A percentile compares a stretch with the other conserved stretches of the same genome.
Evolutionary conservation across 30 jellyfish, hydroid and myxozoan genomes (phyloP).

Genomic region (Nemopilema nomurai): DNA sequence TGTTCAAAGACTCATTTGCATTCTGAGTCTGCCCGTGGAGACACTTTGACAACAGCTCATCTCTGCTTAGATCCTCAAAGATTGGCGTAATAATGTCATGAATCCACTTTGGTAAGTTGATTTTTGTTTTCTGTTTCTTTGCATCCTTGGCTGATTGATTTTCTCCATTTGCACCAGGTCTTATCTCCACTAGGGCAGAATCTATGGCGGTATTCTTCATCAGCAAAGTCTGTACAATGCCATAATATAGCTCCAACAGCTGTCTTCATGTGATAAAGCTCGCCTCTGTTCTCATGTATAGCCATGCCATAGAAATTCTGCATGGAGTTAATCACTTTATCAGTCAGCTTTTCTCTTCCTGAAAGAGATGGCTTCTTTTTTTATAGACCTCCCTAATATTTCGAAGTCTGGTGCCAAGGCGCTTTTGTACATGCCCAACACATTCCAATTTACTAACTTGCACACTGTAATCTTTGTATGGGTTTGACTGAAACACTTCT

Average conservation of each 20-base stretch:
- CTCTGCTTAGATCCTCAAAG: slow-evolving; percentile 13
- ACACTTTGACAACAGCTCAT: slow-evolving; percentile 18
- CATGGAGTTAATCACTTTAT: slow-evolving; percentile 26
- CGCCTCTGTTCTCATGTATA: slow-evolving; percentile 1
- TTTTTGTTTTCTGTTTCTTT: neutral
- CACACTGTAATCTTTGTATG: slow-evolving; percentile 30
- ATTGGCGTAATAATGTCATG: slow-evolving; percentile 1
- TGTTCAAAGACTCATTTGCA: slow-evolving; percentile 12
- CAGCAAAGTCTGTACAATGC: slow-evolving; percentile 23
- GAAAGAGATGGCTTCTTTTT: slow-evolving; percentile 38
- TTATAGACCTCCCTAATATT: slow-evolving; percentile 14
- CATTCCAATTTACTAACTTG: slow-evolving; percentile 49
- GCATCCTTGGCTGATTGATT: neutral
- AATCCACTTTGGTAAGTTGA: neutral
- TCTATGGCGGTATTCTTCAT: slow-evolving; percentile 19
- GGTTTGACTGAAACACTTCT: slow-evolving; percentile 30
- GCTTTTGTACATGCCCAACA: slow-evolving; percentile 64
- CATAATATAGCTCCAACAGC: slow-evolving; percentile 42
- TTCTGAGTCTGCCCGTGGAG: slow-evolving; percentile 36
- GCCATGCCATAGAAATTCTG: slow-evolving; percentile 19
- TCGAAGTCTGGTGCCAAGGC: slow-evolving; percentile 65
- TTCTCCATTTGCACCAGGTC: slow-evolving; percentile 54
- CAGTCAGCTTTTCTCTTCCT: slow-evolving; percentile 62
- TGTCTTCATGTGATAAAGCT: slow-evolving; percentile 38
- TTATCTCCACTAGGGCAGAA: slow-evolving; percentile 46